Conservation (phyloP, 1,140 invertebrate genomes). For the Drosophila sulfurigaster region DNA sequence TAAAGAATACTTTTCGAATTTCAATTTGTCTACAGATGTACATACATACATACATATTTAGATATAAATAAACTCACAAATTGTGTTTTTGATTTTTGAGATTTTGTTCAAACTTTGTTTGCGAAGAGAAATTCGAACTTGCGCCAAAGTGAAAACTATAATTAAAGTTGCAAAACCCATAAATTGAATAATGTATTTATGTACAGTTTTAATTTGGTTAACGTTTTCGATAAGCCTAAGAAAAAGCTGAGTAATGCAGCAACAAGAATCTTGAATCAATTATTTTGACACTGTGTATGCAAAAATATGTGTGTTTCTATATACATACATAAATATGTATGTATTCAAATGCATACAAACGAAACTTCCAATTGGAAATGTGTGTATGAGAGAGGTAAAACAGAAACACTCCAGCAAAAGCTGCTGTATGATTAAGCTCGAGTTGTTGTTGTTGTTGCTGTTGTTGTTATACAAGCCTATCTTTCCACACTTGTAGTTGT, state of each 20-base stretch:
- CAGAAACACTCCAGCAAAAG: constrained; percentile 3
- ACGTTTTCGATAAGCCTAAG: no score
- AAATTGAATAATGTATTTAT: no score
- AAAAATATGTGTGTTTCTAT: neutral
- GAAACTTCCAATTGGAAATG: constrained; percentile 12
- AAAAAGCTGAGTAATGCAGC: no score
- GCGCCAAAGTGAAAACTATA: neutral
- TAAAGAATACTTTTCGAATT: neutral
- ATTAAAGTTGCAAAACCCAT: neutral
- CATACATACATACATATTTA: no score
- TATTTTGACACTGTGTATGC: constrained; percentile 1
- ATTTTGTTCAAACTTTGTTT: no score
- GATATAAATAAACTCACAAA: no score
- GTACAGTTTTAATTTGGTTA: no score
- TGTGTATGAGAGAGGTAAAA: neutral
- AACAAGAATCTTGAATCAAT: neutral
- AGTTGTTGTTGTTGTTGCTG: neutral
- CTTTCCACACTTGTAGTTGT: constrained; percentile 12
- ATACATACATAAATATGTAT: neutral
- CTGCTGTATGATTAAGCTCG: constrained; percentile 27
- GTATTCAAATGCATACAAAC: constrained; percentile 7
- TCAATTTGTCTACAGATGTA: neutral
- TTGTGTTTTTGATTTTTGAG: no score
- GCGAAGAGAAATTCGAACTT: no score
- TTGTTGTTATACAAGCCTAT: constrained; percentile 8